Percentiles rank a stretch among this genome's conserved stretches.
Evolutionary conservation across 2,113 vertebrate species (phyloP).

Genomic region (Mormyrus lacerda): DNA sequence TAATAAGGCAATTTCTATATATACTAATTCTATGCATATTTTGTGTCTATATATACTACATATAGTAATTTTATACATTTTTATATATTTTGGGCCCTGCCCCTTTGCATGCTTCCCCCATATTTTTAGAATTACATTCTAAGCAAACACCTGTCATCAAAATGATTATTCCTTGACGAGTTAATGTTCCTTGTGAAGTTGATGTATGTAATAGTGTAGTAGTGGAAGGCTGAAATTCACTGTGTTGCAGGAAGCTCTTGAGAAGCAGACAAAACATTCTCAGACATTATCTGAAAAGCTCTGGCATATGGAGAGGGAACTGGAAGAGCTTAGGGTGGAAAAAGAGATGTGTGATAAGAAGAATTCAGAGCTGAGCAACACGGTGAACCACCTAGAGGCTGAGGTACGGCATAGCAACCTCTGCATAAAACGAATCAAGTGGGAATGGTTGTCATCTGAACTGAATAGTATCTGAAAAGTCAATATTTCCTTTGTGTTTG

Average conservation of each 20-base stretch:
- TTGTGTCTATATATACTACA: not conserved
- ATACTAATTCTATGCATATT: not conserved
- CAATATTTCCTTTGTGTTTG: not conserved
- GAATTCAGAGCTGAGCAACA: constrained; percentile 42
- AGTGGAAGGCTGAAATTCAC: not conserved
- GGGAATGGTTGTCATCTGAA: not conserved
- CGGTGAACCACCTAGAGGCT: constrained; percentile 47
- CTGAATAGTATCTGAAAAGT: not conserved
- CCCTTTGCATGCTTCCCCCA: too few species aligned
- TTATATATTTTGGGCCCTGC: not conserved
- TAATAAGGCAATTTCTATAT: not conserved
- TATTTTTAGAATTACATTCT: not conserved
- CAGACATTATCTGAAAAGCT: constrained; percentile 57
- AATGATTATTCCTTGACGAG: not conserved
- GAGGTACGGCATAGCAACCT: constrained; percentile 46
- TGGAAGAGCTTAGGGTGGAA: constrained; percentile 55
- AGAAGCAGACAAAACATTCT: constrained; percentile 54
- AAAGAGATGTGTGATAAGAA: constrained; percentile 50
- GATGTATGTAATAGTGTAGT: not conserved
- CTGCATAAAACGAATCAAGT: not conserved
- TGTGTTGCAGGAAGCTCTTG: constrained; percentile 54
- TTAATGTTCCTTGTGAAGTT: not conserved
- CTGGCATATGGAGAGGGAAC: constrained; percentile 56
- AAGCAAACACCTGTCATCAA: not conserved
- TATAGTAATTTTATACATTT: not conserved